A percentile compares a stretch with the other conserved stretches of the same genome.
phyloP scores from a whole-genome alignment of 2,888 invertebrate species.

The Azorinus chamasolen region DNA sequence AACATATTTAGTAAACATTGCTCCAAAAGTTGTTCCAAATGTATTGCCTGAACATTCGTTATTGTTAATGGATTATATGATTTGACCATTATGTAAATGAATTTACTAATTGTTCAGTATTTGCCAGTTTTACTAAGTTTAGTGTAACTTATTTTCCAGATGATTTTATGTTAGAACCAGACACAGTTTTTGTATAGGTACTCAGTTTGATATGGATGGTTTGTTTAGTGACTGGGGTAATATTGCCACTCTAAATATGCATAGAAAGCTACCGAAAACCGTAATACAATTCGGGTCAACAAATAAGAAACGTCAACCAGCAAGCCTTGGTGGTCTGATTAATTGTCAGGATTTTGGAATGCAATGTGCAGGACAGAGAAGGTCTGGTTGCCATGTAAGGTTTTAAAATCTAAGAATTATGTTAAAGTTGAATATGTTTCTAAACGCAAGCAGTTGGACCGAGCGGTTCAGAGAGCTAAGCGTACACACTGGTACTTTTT shows the following conservation, averaged over 20 bases:
- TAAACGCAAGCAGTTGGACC: slow-evolving; percentile 10
- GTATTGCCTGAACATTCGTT: slow-evolving; percentile 18
- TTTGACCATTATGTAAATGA: not conserved
- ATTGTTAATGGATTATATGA: slow-evolving; percentile 19
- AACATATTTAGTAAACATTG: slow-evolving; percentile 5
- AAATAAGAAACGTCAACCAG: not conserved
- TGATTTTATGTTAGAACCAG: slow-evolving; percentile 4
- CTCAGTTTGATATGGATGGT: slow-evolving; percentile 3
- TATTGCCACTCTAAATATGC: slow-evolving; percentile 11
- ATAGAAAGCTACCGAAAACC: slow-evolving; percentile 2
- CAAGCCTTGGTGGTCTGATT: too few relatives aligned
- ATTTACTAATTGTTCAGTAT: not conserved
- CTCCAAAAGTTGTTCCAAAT: not conserved
- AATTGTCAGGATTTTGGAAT: slow-evolving; percentile 4
- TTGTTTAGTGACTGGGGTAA: slow-evolving; percentile 9
- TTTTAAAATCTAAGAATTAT: not conserved
- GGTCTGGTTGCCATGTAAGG: slow-evolving; percentile 1
- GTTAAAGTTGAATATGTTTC: not conserved
- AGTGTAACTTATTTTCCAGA: not conserved
- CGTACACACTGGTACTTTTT: slow-evolving; percentile 14
- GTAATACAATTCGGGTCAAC: not conserved
- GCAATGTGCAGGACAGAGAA: not conserved
- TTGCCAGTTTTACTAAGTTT: slow-evolving; percentile 6
- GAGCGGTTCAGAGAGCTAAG: slow-evolving; percentile 6
- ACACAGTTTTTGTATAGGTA: not conserved